Evolutionary conservation across 2,888 invertebrate genomes (phyloP).

Genomic region (Cantharis flavilabris): DNA sequence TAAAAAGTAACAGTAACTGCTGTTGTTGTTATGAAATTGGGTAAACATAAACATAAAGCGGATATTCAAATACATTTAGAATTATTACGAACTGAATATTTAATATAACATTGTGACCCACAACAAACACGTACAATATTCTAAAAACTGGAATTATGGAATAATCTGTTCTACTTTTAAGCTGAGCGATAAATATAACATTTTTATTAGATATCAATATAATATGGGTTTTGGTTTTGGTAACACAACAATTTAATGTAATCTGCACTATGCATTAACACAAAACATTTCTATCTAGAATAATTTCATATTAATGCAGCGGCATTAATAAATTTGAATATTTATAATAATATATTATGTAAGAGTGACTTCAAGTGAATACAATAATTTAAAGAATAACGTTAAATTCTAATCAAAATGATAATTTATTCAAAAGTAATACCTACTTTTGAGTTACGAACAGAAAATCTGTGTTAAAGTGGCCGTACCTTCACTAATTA

Average conservation of each 20-base stretch:
- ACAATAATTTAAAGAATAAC: background rate
- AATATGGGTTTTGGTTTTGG: too few species aligned
- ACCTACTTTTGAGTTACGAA: background rate
- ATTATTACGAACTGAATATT: background rate
- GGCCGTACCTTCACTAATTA: background rate
- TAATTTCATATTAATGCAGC: background rate
- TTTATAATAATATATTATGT: background rate
- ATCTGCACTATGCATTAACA: too few species aligned
- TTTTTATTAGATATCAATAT: background rate
- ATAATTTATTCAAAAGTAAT: background rate
- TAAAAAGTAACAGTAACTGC: background rate
- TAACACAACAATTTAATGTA: background rate
- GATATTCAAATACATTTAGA: background rate
- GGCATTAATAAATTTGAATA: background rate
- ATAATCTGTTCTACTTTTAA: background rate
- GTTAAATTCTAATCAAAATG: background rate
- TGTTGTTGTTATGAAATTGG: background rate
- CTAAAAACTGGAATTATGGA: background rate
- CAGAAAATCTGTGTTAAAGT: background rate
- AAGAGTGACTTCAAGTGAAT: background rate
- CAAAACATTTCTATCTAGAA: background rate
- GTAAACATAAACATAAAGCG: background rate
- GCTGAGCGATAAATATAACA: background rate
- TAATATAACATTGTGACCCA: background rate
- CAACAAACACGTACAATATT: background rate